phyloP scores from a whole-genome alignment of 2,797 vertebrate genomes.

The Pachyuromys duprasi region DNA sequence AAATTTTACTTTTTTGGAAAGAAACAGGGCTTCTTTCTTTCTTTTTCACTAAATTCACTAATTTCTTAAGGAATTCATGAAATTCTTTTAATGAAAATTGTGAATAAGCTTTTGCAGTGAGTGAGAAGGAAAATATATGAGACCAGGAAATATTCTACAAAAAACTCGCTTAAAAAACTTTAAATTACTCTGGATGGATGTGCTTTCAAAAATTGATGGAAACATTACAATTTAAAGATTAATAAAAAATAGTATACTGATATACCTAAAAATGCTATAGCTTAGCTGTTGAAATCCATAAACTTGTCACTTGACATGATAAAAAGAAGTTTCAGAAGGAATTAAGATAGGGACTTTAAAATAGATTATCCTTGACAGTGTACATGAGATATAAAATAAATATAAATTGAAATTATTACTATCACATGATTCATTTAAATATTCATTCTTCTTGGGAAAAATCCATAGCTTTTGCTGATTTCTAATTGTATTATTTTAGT shows the following conservation, averaged over 20 bases:
- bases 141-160: background rate
- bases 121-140: background rate
- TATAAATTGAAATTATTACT: background rate
- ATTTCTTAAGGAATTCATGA: background rate
- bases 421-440: background rate
- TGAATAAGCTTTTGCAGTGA: background rate
- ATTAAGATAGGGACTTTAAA: constrained; percentile 6
- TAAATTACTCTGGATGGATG: background rate
- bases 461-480: background rate
- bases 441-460: background rate
- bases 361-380: background rate
- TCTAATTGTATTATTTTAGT: background rate
- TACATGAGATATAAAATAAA: background rate
- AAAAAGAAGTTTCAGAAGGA: background rate
- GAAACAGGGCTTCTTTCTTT: background rate
- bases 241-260: background rate
- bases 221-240: background rate
- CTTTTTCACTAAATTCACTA: background rate
- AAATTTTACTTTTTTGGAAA: background rate
- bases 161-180: background rate
- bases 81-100: background rate
- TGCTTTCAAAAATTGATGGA: background rate
- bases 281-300: background rate
- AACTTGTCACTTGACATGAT: background rate
- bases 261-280: background rate